Percentiles rank a stretch among this genome's conserved stretches.
Evolutionary conservation across 2,888 invertebrate genomes (phyloP).

Genomic region (Sphaerophoria taeniata): DNA sequence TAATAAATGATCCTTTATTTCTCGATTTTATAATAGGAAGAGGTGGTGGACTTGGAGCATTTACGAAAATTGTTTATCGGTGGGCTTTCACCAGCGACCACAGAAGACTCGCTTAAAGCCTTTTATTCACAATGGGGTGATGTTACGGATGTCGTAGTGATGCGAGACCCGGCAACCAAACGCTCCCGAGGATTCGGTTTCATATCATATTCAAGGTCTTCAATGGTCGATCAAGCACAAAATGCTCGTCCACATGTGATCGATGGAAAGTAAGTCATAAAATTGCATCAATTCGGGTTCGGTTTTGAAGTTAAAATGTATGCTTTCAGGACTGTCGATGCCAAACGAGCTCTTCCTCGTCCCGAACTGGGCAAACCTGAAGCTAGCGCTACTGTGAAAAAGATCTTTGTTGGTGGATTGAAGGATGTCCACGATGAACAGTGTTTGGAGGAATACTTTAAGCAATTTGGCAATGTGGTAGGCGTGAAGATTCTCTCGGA

Average conservation of each 20-base stretch:
- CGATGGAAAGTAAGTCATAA: constrained; percentile 83
- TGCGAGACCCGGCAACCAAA: constrained; percentile 80
- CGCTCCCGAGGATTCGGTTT: constrained; percentile 81
- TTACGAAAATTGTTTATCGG: constrained; percentile 81
- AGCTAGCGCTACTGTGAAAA: constrained; percentile 96
- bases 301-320: neutral
- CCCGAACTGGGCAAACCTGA: constrained; percentile 92
- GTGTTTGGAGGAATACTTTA: constrained; percentile 92
- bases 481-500: constrained; percentile 94
- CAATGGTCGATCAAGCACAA: constrained; percentile 80
- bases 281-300: too few relatives aligned
- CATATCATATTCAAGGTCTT: constrained; percentile 78
- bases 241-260: constrained; percentile 78
- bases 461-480: constrained; percentile 91
- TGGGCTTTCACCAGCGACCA: constrained; percentile 79
- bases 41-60: constrained; percentile 75
- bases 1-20: neutral
- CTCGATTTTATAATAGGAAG: constrained; percentile 49
- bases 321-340: constrained; percentile 90
- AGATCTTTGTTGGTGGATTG: constrained; percentile 96
- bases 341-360: constrained; percentile 97
- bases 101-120: constrained; percentile 77
- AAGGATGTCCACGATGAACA: constrained; percentile 97
- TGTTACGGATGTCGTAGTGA: constrained; percentile 79
- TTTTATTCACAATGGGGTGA: constrained; percentile 79